A percentile compares a stretch with the other conserved stretches of the same genome.
phyloP scores from a whole-genome alignment of 2,888 invertebrate species.

The Cacoxenus indagator region DNA sequence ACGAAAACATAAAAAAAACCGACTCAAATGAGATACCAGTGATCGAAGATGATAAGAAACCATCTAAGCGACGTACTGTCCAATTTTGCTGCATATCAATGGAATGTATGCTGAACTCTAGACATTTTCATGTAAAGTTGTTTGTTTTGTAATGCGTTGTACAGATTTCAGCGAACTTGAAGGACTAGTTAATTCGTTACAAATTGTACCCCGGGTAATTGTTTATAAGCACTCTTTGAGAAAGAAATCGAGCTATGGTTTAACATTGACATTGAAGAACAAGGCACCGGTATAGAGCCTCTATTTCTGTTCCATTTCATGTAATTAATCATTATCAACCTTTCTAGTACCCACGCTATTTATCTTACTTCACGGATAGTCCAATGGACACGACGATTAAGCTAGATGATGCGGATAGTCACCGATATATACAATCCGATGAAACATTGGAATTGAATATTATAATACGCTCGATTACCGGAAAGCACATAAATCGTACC shows the following conservation, averaged over 20 bases:
- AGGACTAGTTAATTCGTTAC: slow-evolving; percentile 44
- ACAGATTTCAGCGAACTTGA: slow-evolving; percentile 44
- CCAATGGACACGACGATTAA: slow-evolving; percentile 41
- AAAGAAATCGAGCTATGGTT: slow-evolving; percentile 36
- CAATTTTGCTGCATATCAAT: too few relatives aligned
- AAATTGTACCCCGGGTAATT: slow-evolving; percentile 46
- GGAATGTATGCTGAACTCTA: slow-evolving; percentile 39
- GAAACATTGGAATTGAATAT: slow-evolving; percentile 43
- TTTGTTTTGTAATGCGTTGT: background rate
- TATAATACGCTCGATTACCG: slow-evolving; percentile 35
- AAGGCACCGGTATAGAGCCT: slow-evolving; percentile 38
- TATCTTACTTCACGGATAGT: slow-evolving; percentile 52
- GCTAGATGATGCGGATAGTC: slow-evolving; percentile 28
- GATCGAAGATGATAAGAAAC: too few relatives aligned
- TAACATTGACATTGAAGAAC: slow-evolving; percentile 41
- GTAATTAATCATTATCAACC: background rate
- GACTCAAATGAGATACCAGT: too few relatives aligned
- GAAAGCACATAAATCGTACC: slow-evolving; percentile 43
- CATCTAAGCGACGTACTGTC: too few relatives aligned
- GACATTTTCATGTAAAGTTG: background rate
- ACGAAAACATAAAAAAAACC: too few relatives aligned
- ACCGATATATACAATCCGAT: slow-evolving; percentile 51
- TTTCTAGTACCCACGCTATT: slow-evolving; percentile 50
- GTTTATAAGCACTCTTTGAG: slow-evolving; percentile 33
- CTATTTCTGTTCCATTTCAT: background rate